Evolutionary conservation across 2,113 vertebrate genomes (phyloP).

Genomic region (Tupaia chinensis): DNA sequence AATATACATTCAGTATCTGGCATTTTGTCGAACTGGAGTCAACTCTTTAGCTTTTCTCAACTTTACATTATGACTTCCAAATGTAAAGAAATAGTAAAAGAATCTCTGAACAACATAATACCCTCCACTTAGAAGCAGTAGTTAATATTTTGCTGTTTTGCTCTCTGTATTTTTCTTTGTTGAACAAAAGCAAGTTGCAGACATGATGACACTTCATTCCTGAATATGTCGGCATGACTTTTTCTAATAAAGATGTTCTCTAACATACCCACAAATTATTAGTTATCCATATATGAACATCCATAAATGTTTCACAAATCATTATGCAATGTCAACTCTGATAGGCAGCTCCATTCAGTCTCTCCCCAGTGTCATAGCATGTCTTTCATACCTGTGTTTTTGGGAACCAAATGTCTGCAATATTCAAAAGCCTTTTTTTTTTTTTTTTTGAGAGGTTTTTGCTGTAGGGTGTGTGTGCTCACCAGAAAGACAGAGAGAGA

Average conservation of each 20-base stretch:
- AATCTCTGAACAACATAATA: not conserved
- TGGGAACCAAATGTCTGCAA: not conserved
- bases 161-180: not conserved
- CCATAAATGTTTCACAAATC: not conserved
- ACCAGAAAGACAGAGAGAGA: too few species aligned
- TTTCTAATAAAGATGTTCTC: not conserved
- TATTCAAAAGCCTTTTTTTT: not conserved
- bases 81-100: not conserved
- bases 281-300: not conserved
- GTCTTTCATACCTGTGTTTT: not conserved
- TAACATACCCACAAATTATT: not conserved
- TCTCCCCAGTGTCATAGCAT: not conserved
- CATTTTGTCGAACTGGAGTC: slow-evolving; percentile 1
- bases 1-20: not conserved
- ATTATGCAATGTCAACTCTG: not conserved
- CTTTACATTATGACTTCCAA: slow-evolving; percentile 29
- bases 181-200: slow-evolving; percentile 38
- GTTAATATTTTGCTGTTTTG: slow-evolving; percentile 13
- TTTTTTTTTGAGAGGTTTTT: not conserved
- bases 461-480: too few species aligned
- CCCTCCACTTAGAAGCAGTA: not conserved
- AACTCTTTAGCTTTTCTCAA: not conserved
- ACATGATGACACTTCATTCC: not conserved
- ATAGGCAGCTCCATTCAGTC: not conserved
- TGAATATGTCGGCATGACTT: not conserved